Base-by-base conservation (phyloP, 1,140 invertebrate species). In the Psix sp. region DNA sequence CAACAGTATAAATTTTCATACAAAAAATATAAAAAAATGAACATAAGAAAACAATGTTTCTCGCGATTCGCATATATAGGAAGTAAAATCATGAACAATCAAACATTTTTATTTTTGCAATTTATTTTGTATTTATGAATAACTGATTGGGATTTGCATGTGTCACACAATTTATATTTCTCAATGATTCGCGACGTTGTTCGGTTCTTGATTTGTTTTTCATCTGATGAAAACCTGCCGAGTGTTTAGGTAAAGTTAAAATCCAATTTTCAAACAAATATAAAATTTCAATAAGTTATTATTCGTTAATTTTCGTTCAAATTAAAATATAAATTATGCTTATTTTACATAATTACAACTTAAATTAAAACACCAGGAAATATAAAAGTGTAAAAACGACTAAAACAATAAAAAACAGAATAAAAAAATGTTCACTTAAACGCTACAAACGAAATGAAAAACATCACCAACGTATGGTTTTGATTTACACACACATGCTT, bases 161-260 rank as follows among this genome's bases (percentile, higher is more conserved):
- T 40, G 35, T 52, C 26, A 36, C 59, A 63, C 38, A 42, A 45
- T 63, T 52, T 42, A 51, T 52, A 60, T 52, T 42, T 42, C 42
- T n/a, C n/a, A n/a, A n/a, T n/a, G n/a, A 16, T 59, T 49, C 21
- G 7, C 2, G 29, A 24, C 21, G 21, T 24, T n/a, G n/a, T n/a
- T n/a, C n/a, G n/a, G n/a, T n/a, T n/a, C n/a, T n/a, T n/a, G n/a
- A n/a, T 24, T 24, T 4, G 21, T 17, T 46, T 43, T 16, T 46
- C 10, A 38, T 54, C 21, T 9, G 36, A n/a, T 10, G 3, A 7
- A 33, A 6, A 33, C 5, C n/a, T 33, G 5, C 3, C 9, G 4
- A 9, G 21, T 33, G 48, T 52, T 65, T 52, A 65, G 60, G 60
- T 54, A 65, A 65, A 65, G 60, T 65, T 65, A 54, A 54, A 54